A percentile compares a stretch with the other conserved stretches of the same genome.
Conservation (phyloP, 1,140 invertebrate species). For the Bombus confusus region DNA sequence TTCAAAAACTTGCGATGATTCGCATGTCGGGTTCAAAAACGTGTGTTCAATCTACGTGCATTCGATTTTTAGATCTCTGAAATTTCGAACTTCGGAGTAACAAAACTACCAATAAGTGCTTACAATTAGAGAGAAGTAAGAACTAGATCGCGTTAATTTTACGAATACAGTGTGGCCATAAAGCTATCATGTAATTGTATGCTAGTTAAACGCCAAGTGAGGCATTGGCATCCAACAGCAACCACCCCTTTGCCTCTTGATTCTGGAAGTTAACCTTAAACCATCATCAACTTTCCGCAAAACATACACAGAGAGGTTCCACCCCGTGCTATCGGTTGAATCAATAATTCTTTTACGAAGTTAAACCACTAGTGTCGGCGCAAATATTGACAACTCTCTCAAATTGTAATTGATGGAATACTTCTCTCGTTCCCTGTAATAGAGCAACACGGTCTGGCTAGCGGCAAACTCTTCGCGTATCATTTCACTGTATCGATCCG, state of each 20-base stretch:
- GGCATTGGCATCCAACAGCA: neutral
- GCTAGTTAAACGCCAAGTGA: neutral
- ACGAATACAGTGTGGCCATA: neutral
- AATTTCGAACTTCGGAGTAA: neutral
- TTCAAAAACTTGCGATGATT: neutral
- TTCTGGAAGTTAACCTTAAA: neutral
- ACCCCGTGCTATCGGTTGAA: constrained; percentile 32
- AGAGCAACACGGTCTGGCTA: constrained; percentile 42
- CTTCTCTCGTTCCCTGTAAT: constrained; percentile 39
- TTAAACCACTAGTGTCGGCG: constrained; percentile 48
- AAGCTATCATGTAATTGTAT: neutral
- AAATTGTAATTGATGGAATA: constrained; percentile 63
- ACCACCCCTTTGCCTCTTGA: neutral
- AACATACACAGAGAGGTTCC: neutral
- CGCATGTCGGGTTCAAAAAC: no score
- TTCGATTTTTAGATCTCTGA: neutral
- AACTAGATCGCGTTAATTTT: neutral
- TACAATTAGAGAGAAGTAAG: neutral
- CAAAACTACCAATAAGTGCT: no score
- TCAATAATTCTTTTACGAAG: constrained; percentile 62
- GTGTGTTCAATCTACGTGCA: neutral
- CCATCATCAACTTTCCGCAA: neutral
- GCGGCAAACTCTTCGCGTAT: constrained; percentile 33
- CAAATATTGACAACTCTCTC: constrained; percentile 62
- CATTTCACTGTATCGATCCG: constrained; percentile 61